Base-by-base conservation (phyloP, 2,888 invertebrate species). In the Dendrolimus houi region DNA sequence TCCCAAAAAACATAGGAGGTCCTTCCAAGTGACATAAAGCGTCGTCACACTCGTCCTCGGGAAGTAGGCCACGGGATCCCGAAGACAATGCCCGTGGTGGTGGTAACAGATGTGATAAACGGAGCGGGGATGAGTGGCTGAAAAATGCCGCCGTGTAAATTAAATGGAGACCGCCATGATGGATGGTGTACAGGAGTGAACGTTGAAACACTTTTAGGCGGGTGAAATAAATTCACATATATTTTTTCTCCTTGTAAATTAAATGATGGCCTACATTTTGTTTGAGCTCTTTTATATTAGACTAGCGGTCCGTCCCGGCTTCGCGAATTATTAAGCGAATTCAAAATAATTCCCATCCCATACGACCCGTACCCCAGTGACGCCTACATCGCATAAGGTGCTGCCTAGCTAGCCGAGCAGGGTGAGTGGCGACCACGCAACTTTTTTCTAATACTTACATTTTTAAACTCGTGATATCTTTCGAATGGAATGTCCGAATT, bases 31-130 rank as follows among this genome's bases (percentile, higher is more conserved):
- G 10, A 9, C 9, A 10, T 1, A 47, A 47, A 12, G 9, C 41
- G 41, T 40, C 62, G 58, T 59, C 58, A 60, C 57, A 59, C 10
- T 54, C 41, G 52, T 29, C 40, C 52, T 41, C 59, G 53, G 65
- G 69, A 78, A 77, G 70, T 75, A 71, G 79, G 79, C 76, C 79
- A 71, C 74, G 75, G 73, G 70, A 69, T 72, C 67, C 69, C 66
- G 72, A 75, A 85, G 83, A 85, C 84, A 84, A 85, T 79, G 72
- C 70, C 64, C 67, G 68, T 67, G 69, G 70, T n/a, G n/a, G n/a
- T n/a, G n/a, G n/a, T n/a, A n/a, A n/a, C 67, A 66, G 71, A 70
- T 69, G 77, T 86, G 83, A 85, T 84, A 81, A 85, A 85, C 78
- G 83, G 81, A 75, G 70, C 67, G 59, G 69, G 69, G 79, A 81